A percentile compares a stretch with the other conserved stretches of the same genome.
These are phyloP conservation scores for Lasioglossum lativentre DNA, from an alignment of 2,888 invertebrate species.

Conservation along the genomic window DNA sequence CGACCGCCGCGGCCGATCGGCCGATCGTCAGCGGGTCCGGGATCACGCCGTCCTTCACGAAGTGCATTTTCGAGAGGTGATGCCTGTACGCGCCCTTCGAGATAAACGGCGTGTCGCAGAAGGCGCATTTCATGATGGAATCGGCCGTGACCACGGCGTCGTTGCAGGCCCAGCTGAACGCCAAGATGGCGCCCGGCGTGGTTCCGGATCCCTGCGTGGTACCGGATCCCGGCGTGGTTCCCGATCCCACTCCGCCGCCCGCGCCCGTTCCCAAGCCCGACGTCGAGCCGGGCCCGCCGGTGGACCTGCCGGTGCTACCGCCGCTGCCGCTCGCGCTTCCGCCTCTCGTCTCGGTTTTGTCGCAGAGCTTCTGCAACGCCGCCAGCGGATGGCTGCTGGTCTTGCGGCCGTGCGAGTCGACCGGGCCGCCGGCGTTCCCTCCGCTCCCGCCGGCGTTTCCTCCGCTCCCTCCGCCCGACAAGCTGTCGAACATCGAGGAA, in stretches of 20 bases:
- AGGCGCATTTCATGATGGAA: constrained; percentile 96
- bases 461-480: constrained; percentile 87
- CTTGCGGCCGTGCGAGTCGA: constrained; percentile 88
- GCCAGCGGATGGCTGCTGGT: constrained; percentile 95
- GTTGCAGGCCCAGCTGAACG: constrained; percentile 97
- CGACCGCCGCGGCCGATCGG: constrained; percentile 86
- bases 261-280: constrained; percentile 82
- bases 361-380: constrained; percentile 97
- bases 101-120: constrained; percentile 97
- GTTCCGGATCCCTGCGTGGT: constrained; percentile 85
- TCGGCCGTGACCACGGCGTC: constrained; percentile 95
- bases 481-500: constrained; percentile 95
- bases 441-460: constrained; percentile 75
- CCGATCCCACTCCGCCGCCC: constrained; percentile 79
- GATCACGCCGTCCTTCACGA: constrained; percentile 95
- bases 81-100: constrained; percentile 98
- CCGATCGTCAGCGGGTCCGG: constrained; percentile 89
- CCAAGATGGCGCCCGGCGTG: constrained; percentile 93
- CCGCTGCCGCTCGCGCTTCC: constrained; percentile 69
- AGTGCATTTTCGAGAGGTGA: constrained; percentile 97
- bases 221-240: constrained; percentile 82
- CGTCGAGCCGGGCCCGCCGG: constrained; percentile 83
- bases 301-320: constrained; percentile 64
- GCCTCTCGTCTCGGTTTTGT: constrained; percentile 94
- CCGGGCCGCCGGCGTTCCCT: constrained; percentile 73